phyloP scores from a whole-genome alignment of 1,140 invertebrate genomes.

The Sinonovacula constricta region DNA sequence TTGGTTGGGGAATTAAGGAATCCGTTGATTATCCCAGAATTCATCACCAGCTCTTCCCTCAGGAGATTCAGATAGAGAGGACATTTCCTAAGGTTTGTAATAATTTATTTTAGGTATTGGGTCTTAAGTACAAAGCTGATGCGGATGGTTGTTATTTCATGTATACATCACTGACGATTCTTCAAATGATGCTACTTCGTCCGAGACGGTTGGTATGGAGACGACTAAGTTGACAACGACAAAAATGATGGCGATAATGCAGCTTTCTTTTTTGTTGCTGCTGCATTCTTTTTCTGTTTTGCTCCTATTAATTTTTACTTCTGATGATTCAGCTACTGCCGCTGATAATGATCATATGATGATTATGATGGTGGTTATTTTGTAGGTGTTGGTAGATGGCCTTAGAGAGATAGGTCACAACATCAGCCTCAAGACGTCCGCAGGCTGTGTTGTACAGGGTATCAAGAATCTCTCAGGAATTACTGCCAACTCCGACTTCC shows the following conservation, averaged over 20 bases:
- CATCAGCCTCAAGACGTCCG: conserved; percentile 8
- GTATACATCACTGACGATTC: neutral
- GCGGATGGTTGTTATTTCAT: neutral
- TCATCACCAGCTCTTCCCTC: conserved; percentile 95
- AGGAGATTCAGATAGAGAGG: conserved; percentile 88
- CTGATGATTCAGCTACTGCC: neutral
- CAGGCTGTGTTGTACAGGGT: conserved; percentile 45
- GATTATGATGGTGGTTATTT: neutral
- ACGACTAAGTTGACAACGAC: conserved; percentile 3
- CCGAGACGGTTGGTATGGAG: neutral
- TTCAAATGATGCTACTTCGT: too few relatives aligned
- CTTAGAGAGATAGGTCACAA: conserved; percentile 51
- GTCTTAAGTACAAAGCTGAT: neutral
- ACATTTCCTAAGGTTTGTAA: conserved; percentile 81
- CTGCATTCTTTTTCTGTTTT: too few relatives aligned
- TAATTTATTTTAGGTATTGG: neutral
- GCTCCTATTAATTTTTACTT: too few relatives aligned
- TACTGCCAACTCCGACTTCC: conserved; percentile 48
- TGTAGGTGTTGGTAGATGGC: conserved; percentile 51
- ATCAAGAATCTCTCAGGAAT: conserved; percentile 33
- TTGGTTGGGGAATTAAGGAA: conserved; percentile 89
- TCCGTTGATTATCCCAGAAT: conserved; percentile 92
- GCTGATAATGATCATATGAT: neutral
- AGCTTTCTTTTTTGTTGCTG: neutral
- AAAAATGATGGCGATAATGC: neutral